Percentiles rank a stretch among this genome's conserved stretches.
Conservation (phyloP, 1,140 invertebrate species). For the Diachasma alloeum region DNA sequence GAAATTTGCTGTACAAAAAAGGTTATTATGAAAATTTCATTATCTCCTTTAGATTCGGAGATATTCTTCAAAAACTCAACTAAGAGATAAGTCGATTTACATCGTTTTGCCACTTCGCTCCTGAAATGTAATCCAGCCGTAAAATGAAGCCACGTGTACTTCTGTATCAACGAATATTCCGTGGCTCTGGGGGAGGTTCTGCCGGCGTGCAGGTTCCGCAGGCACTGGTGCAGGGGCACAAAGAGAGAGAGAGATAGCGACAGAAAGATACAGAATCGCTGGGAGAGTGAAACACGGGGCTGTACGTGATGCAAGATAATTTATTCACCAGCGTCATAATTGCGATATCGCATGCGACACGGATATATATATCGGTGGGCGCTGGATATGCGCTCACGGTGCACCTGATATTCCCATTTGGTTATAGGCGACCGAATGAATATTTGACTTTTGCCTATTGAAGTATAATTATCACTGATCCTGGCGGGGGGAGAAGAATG, state of each 20-base stretch:
- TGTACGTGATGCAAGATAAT: slow-evolving; percentile 49
- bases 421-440: slow-evolving; percentile 19
- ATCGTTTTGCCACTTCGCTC: too few species aligned
- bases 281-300: slow-evolving; percentile 13
- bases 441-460: slow-evolving; percentile 20
- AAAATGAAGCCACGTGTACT: background rate
- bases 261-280: background rate
- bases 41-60: too few species aligned
- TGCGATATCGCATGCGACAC: slow-evolving; percentile 42
- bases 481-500: background rate
- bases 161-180: too few species aligned
- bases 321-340: slow-evolving; percentile 48
- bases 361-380: slow-evolving; percentile 33
- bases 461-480: background rate
- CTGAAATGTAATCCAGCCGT: background rate
- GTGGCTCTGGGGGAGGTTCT: too few species aligned
- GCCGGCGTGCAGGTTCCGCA: too few species aligned
- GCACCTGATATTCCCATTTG: slow-evolving; percentile 1
- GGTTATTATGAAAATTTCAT: too few species aligned
- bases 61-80: too few species aligned
- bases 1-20: too few species aligned
- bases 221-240: too few species aligned
- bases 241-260: background rate
- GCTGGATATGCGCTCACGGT: background rate
- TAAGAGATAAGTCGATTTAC: too few species aligned